Base-by-base conservation (phyloP, 1,140 invertebrate species). In the Drosophila tropicalis region DNA sequence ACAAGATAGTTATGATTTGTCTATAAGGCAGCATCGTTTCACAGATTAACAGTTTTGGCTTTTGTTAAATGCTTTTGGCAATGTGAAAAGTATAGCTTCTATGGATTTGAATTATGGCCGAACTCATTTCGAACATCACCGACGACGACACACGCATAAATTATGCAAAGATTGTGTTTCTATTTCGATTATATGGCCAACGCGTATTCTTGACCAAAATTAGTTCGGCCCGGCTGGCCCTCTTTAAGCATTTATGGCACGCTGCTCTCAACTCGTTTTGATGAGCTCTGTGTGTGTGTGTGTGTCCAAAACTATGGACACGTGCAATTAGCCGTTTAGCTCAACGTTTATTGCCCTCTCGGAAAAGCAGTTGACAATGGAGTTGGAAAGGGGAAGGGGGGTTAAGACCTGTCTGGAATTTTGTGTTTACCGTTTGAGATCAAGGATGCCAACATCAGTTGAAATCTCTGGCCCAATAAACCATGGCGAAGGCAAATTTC, bases 281-380 rank as follows among this genome's bases (percentile, higher is more conserved):
- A 44, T 44, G 41, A 9, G 39, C 40, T 25, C 25, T 13, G 19
- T 22, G 34, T 10, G 34, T 36, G 17, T 61, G 17, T 15, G 29
- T 29, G 25, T 29, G 25, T 29, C 5, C 44, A 60, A 56, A 44
- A 41, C 19, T 71, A 69, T 86, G 66, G 63, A 62, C 82, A 76
- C 79, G 83, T 78, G 74, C 62, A 81, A 57, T 77, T 70, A 54
- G 13, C 51, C 32, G 39, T 4, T n/a, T 3, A 39, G 25, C 32
- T 57, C 13, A 22, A 17, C 62, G 62, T 78, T 79, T 73, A 69
- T 78, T 39, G 61, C n/a, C 61, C 39, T 55, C 39, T 56, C 55
- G 82, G 82, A 85, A 76, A 87, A 72, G 71, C 64, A 41, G 71
- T 79, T 86, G 79, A 64, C 79, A 79, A 69, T 83, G 74, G 47